Base-by-base conservation (phyloP, 2,888 invertebrate species). In the Melipona bicolor region DNA sequence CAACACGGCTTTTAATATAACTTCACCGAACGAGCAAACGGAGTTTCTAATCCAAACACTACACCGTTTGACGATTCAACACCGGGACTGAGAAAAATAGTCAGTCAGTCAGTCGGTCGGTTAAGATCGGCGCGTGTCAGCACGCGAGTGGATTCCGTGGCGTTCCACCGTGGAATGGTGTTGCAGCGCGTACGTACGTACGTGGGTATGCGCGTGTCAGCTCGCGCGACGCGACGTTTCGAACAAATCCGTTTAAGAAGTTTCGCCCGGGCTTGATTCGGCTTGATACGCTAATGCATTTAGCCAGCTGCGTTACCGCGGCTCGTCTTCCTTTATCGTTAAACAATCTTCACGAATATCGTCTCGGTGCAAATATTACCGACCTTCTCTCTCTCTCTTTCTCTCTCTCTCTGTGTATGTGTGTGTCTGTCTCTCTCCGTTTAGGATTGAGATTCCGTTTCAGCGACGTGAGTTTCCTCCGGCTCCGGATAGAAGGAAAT, bases 381-480 rank as follows among this genome's bases (percentile, higher is more conserved):
- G 54, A 36, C 61, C 75, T 36, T 19, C 73, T 74, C 81, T 70
- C 73, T 27, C 27, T 19, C 19, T 19, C 19, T 19, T 6, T 6
- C 19, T 5, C 19, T 52, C 52, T 52, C 4, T 17, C 5, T 52
- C 19, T 19, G 0, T 52, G 15, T 52, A 0, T 17, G 6, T 43
- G 0, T 1, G 9, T 9, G 17, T 15, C 19, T 52, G 5, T 21
- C 75, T 78, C 78, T 77, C 77, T 70, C 24, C 13, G 70, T 68
- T 24, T 62, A 32, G 79, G 84, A 87, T 89, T 84, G 84, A 87
- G 89, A 87, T 89, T 86, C 80, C 87, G 87, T 84, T 87, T 85
- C 87, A 82, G 71, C 77, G 74, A 85, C 83, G 79, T 73, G 85
- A 81, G 80, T 83, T 87, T 81, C 87, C 88, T 87, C 86, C 81